Base-by-base conservation (phyloP, 2,888 invertebrate genomes). In the Andrena chrysosceles region DNA sequence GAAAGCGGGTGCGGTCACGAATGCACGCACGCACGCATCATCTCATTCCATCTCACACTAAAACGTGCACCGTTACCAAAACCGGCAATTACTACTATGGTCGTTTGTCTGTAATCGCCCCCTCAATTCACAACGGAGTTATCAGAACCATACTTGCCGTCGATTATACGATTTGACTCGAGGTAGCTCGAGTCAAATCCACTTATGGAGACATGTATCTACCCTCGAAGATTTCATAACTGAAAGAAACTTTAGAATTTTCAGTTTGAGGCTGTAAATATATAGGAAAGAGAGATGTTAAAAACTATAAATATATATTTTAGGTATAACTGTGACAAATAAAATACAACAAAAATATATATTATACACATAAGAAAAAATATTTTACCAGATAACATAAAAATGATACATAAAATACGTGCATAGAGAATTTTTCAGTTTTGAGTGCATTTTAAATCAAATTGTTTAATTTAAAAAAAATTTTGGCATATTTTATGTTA, bases 81-180 rank as follows among this genome's bases (percentile, higher is more conserved):
- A 87, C 85, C 85, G 82, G 86, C 89, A 90, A 90, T 91, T 91
- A 89, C 90, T 87, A 75, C 84, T 77, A 83, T 84, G 84, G 83
- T 84, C 78, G 85, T 84, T 86, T 88, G 89, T 87, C 84, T 81
- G 90, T 89, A 90, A 90, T 86, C 90, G 42, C 42, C 82, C 83
- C 87, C 85, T 89, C 86, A 84, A 83, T 85, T 83, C 83, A 85
- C 87, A 81, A 86, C 83, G 85, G 72, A 84, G 86, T 84, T 86
- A 66, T 78, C 78, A 26, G 69, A 87, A 84, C 81, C 81, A 83
- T 85, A 87, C 84, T 86, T 77, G 69, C 77, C 77, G 82, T 80
- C 78, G 88, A 87, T 90, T 88, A 87, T 85, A 87, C n/a, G n/a
- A n/a, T n/a, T n/a, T n/a, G n/a, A n/a, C n/a, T n/a, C n/a, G n/a